These are phyloP conservation scores for Ephestia elutella DNA, from an alignment of 1,140 invertebrate genomes.

Conservation along the genomic window DNA sequence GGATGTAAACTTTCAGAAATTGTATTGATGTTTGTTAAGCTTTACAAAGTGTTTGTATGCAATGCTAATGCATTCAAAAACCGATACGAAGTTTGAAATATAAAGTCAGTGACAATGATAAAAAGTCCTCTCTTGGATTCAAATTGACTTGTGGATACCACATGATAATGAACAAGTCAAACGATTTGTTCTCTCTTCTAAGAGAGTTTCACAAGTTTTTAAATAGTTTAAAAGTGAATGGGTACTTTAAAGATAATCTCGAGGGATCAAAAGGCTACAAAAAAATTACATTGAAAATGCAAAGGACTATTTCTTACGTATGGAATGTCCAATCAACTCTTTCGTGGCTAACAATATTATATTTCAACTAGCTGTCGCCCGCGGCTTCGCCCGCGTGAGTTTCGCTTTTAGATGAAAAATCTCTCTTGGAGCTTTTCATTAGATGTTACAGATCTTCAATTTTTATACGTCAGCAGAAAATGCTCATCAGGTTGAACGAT, in stretches of 20 bases:
- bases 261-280: constrained; percentile 89
- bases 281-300: constrained; percentile 82
- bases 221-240: constrained; percentile 81
- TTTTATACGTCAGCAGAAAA: too few relatives aligned
- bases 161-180: constrained; percentile 83
- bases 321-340: constrained; percentile 76
- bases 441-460: too few relatives aligned
- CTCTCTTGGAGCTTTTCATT: too few relatives aligned
- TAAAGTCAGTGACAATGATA: constrained; percentile 87
- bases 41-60: constrained; percentile 96
- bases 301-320: constrained; percentile 81
- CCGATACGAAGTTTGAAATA: constrained; percentile 72
- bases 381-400: too few relatives aligned
- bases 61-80: constrained; percentile 85
- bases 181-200: constrained; percentile 75
- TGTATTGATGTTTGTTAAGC: constrained; percentile 81
- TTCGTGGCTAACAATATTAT: constrained; percentile 71
- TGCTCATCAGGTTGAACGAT: too few relatives aligned
- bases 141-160: constrained; percentile 94
- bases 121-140: constrained; percentile 85
- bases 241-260: constrained; percentile 88
- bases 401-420: too few relatives aligned
- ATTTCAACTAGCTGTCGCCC: too few relatives aligned
- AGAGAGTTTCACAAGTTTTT: constrained; percentile 83
- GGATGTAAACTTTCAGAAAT: constrained; percentile 85